These are phyloP conservation scores for Callipepla squamata DNA, from an alignment of 2,113 vertebrate genomes.

Conservation along the genomic window DNA sequence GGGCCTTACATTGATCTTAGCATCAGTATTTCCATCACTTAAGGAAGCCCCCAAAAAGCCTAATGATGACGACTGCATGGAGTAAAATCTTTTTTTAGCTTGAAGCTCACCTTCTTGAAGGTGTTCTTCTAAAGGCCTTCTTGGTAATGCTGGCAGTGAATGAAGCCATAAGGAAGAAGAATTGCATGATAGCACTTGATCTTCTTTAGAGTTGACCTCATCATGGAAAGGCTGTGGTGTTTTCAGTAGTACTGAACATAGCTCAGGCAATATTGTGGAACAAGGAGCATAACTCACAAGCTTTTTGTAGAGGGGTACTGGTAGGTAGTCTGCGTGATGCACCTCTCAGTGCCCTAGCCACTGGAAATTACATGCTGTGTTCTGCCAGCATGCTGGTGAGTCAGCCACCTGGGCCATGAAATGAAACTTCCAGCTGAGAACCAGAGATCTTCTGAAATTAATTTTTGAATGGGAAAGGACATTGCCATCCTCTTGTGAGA, in stretches of 20 bases:
- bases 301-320: neutral
- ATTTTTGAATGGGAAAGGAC: neutral
- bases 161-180: neutral
- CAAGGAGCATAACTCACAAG: neutral
- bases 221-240: neutral
- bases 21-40: neutral
- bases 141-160: neutral
- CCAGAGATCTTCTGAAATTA: neutral
- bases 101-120: neutral
- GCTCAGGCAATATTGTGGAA: neutral
- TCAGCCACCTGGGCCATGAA: neutral
- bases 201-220: neutral
- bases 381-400: neutral
- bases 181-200: neutral
- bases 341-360: neutral
- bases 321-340: neutral
- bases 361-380: neutral
- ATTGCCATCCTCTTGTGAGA: neutral
- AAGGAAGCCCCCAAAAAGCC: neutral
- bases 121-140: neutral
- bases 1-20: neutral
- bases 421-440: neutral
- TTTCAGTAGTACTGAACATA: neutral
- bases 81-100: neutral
- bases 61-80: neutral